Evolutionary conservation across 2,113 vertebrate species (phyloP).

Genomic region (Camelus bactrianus): DNA sequence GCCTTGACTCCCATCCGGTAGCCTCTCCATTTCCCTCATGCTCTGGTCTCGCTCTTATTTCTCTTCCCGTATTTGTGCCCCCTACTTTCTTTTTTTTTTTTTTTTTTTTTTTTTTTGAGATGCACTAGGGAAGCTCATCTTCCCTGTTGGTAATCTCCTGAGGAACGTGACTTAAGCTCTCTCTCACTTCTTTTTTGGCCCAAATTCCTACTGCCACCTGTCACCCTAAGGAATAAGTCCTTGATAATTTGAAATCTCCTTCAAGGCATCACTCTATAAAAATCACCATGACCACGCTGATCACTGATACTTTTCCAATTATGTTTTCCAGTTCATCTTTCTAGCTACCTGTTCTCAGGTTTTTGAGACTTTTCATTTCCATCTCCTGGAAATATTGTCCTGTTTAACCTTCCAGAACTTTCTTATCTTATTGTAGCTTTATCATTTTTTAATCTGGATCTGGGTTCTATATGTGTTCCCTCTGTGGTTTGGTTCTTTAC

Average conservation of each 20-base stretch:
- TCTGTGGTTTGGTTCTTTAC: neutral
- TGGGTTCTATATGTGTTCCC: neutral
- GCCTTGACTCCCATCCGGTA: neutral
- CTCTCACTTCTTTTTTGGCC: neutral
- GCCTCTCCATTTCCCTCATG: neutral
- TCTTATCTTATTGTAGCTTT: neutral
- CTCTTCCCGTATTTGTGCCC: neutral
- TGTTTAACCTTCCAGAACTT: neutral
- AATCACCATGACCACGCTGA: neutral
- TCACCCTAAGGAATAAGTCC: neutral
- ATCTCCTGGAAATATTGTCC: neutral
- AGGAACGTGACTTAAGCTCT: neutral
- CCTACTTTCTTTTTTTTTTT: too few species aligned
- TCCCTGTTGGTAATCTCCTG: neutral
- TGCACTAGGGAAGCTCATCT: neutral
- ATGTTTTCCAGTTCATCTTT: neutral
- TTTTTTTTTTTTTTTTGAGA: neutral
- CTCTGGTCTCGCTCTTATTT: neutral
- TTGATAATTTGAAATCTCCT: neutral
- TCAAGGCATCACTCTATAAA: neutral
- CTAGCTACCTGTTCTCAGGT: neutral
- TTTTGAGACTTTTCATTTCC: neutral
- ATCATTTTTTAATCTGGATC: neutral
- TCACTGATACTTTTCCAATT: neutral
- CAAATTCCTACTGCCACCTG: neutral